Percentiles rank a stretch among this genome's conserved stretches.
phyloP scores from a whole-genome alignment of 2,888 invertebrate genomes.

The Cephus sareptanus region DNA sequence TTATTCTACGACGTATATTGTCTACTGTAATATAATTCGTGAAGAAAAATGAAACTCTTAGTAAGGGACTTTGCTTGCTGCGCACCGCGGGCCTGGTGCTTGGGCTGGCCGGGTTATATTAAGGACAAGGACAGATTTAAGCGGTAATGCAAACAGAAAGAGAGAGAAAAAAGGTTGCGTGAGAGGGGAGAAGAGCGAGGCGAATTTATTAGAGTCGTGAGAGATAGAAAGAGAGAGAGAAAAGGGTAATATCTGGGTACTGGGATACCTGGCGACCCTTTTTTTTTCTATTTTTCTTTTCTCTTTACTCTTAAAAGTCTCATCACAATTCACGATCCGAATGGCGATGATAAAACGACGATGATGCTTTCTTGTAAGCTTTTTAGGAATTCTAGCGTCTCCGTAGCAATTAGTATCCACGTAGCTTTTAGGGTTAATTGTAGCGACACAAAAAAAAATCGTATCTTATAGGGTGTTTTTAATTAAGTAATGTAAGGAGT shows the following conservation, averaged over 20 bases:
- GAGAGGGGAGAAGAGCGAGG: slow-evolving; percentile 20
- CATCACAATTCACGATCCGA: neutral
- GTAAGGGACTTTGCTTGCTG: slow-evolving; percentile 57
- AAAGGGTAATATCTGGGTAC: slow-evolving; percentile 25
- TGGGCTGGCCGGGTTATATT: slow-evolving; percentile 53
- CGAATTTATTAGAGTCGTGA: slow-evolving; percentile 17
- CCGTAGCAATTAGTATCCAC: slow-evolving; percentile 8
- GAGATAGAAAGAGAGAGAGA: slow-evolving; percentile 21
- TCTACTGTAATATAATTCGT: slow-evolving; percentile 50
- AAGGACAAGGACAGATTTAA: too few relatives aligned
- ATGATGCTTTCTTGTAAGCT: slow-evolving; percentile 11
- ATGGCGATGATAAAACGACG: slow-evolving; percentile 1
- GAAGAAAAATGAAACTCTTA: slow-evolving; percentile 25
- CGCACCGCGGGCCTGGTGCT: slow-evolving; percentile 61
- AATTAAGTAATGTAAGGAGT: slow-evolving; percentile 49
- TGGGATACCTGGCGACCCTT: neutral
- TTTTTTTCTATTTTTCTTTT: too few relatives aligned
- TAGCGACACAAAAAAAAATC: slow-evolving; percentile 32
- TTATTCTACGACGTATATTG: slow-evolving; percentile 44
- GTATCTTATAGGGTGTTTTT: slow-evolving; percentile 55
- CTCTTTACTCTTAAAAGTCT: neutral
- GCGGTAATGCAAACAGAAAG: slow-evolving; percentile 10
- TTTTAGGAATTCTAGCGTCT: slow-evolving; percentile 9
- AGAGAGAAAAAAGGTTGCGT: slow-evolving; percentile 18
- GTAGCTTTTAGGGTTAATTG: slow-evolving; percentile 20